Base-by-base conservation (phyloP, 2,888 invertebrate genomes). In the Hedya salicella region DNA sequence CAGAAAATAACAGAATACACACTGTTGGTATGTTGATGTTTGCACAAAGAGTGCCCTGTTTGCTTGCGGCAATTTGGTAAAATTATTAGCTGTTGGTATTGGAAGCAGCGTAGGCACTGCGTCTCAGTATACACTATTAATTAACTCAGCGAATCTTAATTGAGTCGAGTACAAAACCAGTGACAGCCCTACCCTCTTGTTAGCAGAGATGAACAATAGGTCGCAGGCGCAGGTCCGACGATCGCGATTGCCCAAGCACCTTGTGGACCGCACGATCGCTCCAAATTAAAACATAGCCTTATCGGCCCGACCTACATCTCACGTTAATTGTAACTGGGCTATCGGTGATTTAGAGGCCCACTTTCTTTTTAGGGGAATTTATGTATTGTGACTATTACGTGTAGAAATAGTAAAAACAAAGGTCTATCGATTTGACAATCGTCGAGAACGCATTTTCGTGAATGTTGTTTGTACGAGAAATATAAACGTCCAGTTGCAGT, bases 201-300 rank as follows among this genome's bases (percentile, higher is more conserved):
- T 68, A 69, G 62, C 50, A 62, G 44, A 69, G 69, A 71, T 67
- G 70, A 71, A 71, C 71, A 71, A 71, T 71, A 56, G 68, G 19
- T 61, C 64, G 52, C 62, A 59, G 42, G 68, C 62, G 53, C 65
- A 59, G 42, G 65, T 62, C 60, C 30, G 19, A 53, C 30, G 63
- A 67, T 70, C 46, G 62, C 53, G 48, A 50, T 56, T 54, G 59
- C 54, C 54, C 49, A 48, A 72, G 71, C 76, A 74, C 76, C 74
- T 78, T 72, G 67, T 69, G 67, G 68, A 68, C 73, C 70, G 64
- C 86, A 86, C 83, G 84, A 83, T 70, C 80, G 81, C 71, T 79
- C 82, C 71, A 75, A 85, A 86, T 87, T 83, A 81, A 83, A 85
- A 82, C 81, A 78, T 77, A 75, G 75, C 74, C 75, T 76, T 79